These are phyloP conservation scores for Idaea dimidiata DNA, from an alignment of 2,888 invertebrate genomes.

Conservation along the genomic window DNA sequence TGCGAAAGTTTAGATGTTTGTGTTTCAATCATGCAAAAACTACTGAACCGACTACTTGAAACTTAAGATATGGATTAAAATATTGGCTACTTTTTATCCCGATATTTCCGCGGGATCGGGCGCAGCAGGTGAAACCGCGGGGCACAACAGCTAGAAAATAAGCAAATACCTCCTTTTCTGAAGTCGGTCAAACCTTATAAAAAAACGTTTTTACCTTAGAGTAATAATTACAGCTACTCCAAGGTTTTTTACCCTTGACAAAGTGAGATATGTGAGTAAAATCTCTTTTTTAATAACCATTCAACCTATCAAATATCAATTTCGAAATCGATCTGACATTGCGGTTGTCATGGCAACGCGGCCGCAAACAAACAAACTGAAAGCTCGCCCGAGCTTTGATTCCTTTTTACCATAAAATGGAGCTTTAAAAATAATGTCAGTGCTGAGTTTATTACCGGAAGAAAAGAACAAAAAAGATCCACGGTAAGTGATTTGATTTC, in stretches of 20 bases:
- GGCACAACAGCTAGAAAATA: too few relatives aligned
- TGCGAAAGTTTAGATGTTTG: too few relatives aligned
- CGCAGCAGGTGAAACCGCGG: too few relatives aligned
- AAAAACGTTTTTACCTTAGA: conserved; percentile 4
- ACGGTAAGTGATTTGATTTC: conserved; percentile 38
- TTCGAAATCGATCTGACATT: conserved; percentile 50
- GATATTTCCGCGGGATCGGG: too few relatives aligned
- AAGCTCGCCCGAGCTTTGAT: conserved; percentile 33
- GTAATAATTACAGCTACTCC: too few relatives aligned
- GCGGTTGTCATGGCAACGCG: conserved; percentile 56
- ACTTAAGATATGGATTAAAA: too few relatives aligned
- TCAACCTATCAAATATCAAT: conserved; percentile 41
- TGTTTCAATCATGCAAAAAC: too few relatives aligned
- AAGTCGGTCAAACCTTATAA: neutral
- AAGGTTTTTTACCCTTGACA: conserved; percentile 10
- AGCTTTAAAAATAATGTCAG: conserved; percentile 62
- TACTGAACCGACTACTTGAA: too few relatives aligned
- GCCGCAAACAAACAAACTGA: conserved; percentile 42
- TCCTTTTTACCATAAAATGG: conserved; percentile 52
- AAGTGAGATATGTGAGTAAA: neutral
- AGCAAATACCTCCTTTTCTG: neutral
- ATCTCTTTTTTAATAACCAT: conserved; percentile 29
- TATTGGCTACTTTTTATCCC: too few relatives aligned
- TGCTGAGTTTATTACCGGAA: conserved; percentile 75
- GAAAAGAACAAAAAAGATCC: conserved; percentile 61